Conservation (phyloP, 2,113 vertebrate species). For the Gnathonemus longibarbis region DNA sequence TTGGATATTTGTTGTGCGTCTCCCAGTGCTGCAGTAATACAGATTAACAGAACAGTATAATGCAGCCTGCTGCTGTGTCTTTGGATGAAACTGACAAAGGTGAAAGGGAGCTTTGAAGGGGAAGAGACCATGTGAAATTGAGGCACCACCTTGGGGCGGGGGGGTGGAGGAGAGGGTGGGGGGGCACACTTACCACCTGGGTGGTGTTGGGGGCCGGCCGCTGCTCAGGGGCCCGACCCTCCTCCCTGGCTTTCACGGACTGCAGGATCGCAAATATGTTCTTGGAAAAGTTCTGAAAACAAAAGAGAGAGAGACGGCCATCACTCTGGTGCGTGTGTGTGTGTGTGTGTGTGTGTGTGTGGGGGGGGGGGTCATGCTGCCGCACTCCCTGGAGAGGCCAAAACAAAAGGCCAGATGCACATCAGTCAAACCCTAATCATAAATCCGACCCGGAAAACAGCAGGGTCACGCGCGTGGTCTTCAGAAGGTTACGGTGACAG, state of each 20-base stretch:
- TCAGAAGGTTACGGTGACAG: background rate
- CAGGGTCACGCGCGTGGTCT: background rate
- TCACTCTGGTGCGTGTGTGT: background rate
- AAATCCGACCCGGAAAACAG: background rate
- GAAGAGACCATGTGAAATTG: background rate
- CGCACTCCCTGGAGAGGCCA: background rate
- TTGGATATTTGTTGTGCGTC: background rate
- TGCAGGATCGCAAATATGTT: conserved; percentile 99
- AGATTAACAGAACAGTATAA: background rate
- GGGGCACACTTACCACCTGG: conserved; percentile 68
- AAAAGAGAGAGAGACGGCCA: background rate
- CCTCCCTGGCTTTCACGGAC: conserved; percentile 96
- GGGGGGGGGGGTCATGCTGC: too few relatives aligned
- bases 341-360: background rate
- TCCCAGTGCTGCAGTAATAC: background rate
- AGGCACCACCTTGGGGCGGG: too few relatives aligned
- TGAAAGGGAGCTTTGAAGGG: background rate
- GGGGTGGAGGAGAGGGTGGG: background rate
- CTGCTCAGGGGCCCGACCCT: conserved; percentile 90
- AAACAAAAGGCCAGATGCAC: background rate
- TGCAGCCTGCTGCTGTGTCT: background rate
- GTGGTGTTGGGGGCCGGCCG: conserved; percentile 83
- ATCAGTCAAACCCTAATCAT: background rate
- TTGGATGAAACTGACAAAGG: background rate
- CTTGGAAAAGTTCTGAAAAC: conserved; percentile 92